Evolutionary conservation across 2,888 invertebrate genomes (phyloP), one percentile per base, ranked within the genome.

Genomic region (Gasteruption jaculator): DNA sequence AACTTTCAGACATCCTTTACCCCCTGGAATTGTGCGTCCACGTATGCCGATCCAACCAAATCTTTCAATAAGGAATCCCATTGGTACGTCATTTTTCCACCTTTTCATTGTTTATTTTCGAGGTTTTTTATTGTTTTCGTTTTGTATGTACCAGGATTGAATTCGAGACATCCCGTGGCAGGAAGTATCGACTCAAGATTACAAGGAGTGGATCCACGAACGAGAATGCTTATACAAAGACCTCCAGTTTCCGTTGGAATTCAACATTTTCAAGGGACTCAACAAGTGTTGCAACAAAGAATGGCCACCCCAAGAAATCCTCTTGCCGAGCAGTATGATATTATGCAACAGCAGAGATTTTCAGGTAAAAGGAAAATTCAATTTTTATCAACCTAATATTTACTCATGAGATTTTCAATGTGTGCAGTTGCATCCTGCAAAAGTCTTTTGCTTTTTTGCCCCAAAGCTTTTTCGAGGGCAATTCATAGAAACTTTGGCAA

Each of bases 1-100:
- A 41, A 83, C 81, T 20, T 85, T 83, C 69, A 76, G 85, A 7
- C 84, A 83, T 54, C 85, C 85, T 7, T 70, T 85, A 54, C 85
- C 85, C 7, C 77, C 79, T 20, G 73, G 75, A 48, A 73, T 76
- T 29, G 71, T 73, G 5, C 70, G 78, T 52, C 76, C 78, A 5
- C 71, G 78, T 45, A 67, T 74, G 59, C 75, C 77, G 10, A 48
- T 61, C 27, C 68, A 63, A 50, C 57, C 63, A 2, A 69, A 68
- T 30, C 57, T 64, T 11, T 46, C 68, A 14, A 63, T 69, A 37
- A 56, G 70, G 40, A 67, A 60, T 54, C 55, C 65, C 29, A 57
- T 62, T 34, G 68, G 68, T 68, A 57, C 32, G 43, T 30, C 24
- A 19, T 38, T 40, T 26, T 8, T 21, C 12, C 7, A 8, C 6